Evolutionary conservation across 2,113 vertebrate species (phyloP), one percentile per base, ranked within the genome.

Genomic region (Saimiri boliviensis): DNA sequence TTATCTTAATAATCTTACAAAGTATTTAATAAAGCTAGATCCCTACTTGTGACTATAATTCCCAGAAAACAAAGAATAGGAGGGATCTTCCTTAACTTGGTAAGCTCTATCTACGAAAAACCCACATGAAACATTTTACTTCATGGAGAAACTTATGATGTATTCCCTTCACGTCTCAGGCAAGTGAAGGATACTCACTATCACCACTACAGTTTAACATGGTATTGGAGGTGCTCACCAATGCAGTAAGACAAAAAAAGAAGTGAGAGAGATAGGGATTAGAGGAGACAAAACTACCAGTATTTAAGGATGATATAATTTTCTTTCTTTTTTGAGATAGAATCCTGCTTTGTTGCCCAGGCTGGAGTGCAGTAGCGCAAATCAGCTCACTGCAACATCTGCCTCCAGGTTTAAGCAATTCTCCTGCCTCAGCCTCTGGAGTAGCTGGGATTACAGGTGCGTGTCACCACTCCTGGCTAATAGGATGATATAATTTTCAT

Each of bases 41-140:
- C 13, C 30, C 40, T 56, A 49, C 30, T 73, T 86, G 35, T 94
- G 66, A 83, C 74, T 86, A 89, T 83, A 89, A 86, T 86, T 94
- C 52, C 86, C 58, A 89, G 52, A 91, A 52, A 79, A 40, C n/a
- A 73, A 91, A 40, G 35, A 54, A 47, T 27, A 71, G 58, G 91
- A 84, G n/a, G 47, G 25, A 40, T 35, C 71, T 88, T 91, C 76
- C 83, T 94, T 95, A 92, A 89, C 13, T 40, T 58, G 35, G 30
- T 91, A 42, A 87, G 45, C 23, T 63, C 19, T 70, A 73, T 30
- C 13, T 91, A 95, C 32, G 37, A 45, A 76, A 96, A 89, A 35
- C 17, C 17, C 58, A 49, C 37, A 35, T 35, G 17, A 82, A 86
- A 17, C n/a, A 66, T 56, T 58, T 80, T 71, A 70, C 47, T 76